Conservation (phyloP, 2,113 vertebrate genomes). For the Eolophus roseicapilla region DNA sequence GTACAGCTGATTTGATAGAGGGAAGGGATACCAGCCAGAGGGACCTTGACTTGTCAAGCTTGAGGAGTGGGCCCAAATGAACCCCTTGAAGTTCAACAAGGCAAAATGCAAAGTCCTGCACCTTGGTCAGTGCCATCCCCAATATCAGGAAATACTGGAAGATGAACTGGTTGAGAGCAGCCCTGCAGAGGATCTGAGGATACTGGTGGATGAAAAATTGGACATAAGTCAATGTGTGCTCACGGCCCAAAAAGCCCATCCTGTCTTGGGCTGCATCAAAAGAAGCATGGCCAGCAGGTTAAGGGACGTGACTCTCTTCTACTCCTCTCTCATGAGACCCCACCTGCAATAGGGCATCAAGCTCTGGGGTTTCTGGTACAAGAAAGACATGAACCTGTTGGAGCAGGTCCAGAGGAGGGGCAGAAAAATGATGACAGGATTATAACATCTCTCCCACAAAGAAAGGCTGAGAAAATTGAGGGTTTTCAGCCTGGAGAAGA, state of each 20-base stretch:
- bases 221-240: neutral
- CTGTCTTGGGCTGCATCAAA: neutral
- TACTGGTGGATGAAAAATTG: neutral
- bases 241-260: neutral
- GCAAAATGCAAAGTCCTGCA: neutral
- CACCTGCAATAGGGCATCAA: neutral
- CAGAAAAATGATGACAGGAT: neutral
- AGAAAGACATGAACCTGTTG: neutral
- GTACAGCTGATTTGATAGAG: too few relatives aligned
- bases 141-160: neutral
- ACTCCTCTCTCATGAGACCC: neutral
- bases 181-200: neutral
- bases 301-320: neutral
- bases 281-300: neutral
- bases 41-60: neutral
- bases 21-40: neutral
- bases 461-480: neutral
- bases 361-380: neutral
- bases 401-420: neutral
- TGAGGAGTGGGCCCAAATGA: fast-evolving
- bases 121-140: too few relatives aligned
- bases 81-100: neutral
- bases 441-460: neutral
- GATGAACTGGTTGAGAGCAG: neutral
- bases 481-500: neutral